Evolutionary conservation across 2,113 vertebrate species (phyloP).

Genomic region (Onychostruthus taczanowskii): DNA sequence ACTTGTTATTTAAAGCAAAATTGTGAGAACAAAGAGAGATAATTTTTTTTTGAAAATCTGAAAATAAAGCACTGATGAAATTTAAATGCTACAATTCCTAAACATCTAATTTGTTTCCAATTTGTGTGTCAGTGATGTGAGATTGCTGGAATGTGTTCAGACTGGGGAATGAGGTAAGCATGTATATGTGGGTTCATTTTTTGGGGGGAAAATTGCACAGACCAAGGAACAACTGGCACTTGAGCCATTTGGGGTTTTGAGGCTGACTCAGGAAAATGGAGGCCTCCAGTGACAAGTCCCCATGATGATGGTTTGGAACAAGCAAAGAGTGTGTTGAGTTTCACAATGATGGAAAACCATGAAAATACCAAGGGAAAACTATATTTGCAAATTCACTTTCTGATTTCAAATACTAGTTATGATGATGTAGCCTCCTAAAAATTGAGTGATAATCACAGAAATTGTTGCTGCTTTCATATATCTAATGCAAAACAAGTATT

Average conservation of each 20-base stretch:
- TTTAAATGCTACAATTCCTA: not conserved
- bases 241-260: not conserved
- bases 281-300: not conserved
- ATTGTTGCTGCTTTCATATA: not conserved
- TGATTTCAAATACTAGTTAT: not conserved
- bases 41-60: not conserved
- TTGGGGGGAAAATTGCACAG: not conserved
- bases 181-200: not conserved
- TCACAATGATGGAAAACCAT: not conserved
- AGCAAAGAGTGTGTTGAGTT: not conserved
- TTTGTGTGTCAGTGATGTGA: not conserved
- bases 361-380: not conserved
- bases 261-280: not conserved
- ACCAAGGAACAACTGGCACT: not conserved
- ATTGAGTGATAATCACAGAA: not conserved
- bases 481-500: not conserved
- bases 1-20: not conserved
- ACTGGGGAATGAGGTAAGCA: not conserved
- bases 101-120: not conserved
- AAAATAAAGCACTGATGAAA: not conserved
- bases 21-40: not conserved
- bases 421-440: not conserved
- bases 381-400: not conserved
- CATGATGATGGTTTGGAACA: not conserved
- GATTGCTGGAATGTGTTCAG: not conserved